Conservation (phyloP, 2,113 vertebrate species). For the Pelecanoides urinatrix region DNA sequence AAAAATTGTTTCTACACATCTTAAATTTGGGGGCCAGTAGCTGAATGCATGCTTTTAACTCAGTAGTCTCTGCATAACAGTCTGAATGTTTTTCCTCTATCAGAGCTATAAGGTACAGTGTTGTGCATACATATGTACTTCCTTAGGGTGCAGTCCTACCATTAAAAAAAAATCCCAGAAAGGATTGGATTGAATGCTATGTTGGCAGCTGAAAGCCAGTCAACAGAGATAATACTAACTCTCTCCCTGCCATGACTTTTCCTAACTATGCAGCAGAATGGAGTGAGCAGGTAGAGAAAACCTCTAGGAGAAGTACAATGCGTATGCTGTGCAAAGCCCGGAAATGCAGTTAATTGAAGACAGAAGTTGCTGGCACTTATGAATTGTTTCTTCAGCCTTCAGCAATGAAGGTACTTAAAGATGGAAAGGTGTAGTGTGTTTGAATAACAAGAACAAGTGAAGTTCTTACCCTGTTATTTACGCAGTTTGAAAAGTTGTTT, state of each 20-base stretch:
- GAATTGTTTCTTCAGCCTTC: background rate
- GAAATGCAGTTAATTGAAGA: background rate
- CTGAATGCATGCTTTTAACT: background rate
- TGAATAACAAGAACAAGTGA: background rate
- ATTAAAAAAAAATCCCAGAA: background rate
- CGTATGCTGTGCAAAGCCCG: background rate
- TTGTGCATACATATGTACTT: background rate
- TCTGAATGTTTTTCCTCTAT: background rate
- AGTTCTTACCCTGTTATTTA: background rate
- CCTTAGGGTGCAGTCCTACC: rapidly evolving
- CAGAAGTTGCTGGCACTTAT: background rate
- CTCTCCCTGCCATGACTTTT: background rate
- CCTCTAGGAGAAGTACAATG: background rate
- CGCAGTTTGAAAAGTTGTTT: background rate
- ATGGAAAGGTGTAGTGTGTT: background rate
- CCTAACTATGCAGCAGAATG: background rate
- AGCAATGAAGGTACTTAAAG: background rate
- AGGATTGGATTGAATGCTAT: background rate
- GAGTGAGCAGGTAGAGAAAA: background rate
- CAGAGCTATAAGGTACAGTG: rapidly evolving
- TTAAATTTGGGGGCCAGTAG: background rate
- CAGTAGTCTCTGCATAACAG: background rate
- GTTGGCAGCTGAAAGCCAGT: background rate
- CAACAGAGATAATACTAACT: background rate
- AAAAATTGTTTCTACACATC: background rate